Base-by-base conservation (phyloP, 2,888 invertebrate species). In the Drosophila leonis region DNA sequence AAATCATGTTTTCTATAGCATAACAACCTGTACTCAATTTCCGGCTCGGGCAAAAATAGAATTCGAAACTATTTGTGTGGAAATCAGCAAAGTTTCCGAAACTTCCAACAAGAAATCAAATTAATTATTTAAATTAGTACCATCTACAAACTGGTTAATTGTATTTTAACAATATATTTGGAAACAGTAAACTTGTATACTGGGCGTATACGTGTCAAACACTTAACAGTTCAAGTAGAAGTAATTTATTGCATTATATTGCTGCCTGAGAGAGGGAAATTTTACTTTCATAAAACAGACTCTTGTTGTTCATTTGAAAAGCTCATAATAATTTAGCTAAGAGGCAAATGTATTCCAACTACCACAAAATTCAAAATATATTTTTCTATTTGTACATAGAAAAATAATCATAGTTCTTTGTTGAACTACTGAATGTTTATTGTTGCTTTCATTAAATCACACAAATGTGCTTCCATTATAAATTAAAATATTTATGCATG, bases 1-100 rank as follows among this genome's bases (percentile, higher is more conserved):
- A 89, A 88, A 89, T 89, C 84, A 83, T 88, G 52, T 72, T 60
- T 61, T 27, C 39, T 35, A 61, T 66, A 63, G 27, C 37, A 37
- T 74, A 57, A 62, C 55, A 75, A 66, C 62, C 63, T 79, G 65
- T 70, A 65, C 80, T 63, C 75, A 77, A 77, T 77, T 77, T 77
- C 77, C 77, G 80, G 24, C 18, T 63, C 55, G 41, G 42, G 24
- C 49, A 35, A 27, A 44, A 70, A 56, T 56, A 77, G 46, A 69
- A 65, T 54, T 12, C 46, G 55, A 48, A 74, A 60, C 78, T 70
- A 70, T 76, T 78, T 69, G 44, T 29, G 29, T 61, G 60, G 31
- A 70, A 57, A 49, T 76, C 46, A 27, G 33, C 49, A 54, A 60
- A 73, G 37, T 46, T 57, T 75, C 24, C 37, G 2, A 48, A 54